Conservation (phyloP, 2,113 vertebrate species). For the Mesocricetus auratus region DNA sequence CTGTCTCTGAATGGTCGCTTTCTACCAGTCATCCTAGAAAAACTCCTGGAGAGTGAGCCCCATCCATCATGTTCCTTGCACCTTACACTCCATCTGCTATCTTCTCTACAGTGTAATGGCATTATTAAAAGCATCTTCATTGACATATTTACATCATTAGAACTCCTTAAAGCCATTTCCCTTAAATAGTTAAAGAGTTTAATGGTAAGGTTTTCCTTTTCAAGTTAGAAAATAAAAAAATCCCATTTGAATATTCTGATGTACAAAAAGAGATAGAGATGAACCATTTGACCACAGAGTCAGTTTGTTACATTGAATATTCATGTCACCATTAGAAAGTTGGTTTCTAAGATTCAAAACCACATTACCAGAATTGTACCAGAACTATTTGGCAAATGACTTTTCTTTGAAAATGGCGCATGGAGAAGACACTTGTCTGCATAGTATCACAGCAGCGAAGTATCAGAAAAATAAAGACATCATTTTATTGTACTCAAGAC, state of each 20-base stretch:
- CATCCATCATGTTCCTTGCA: slow-evolving; percentile 81
- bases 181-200: slow-evolving; percentile 95
- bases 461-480: slow-evolving; percentile 90
- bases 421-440: slow-evolving; percentile 93
- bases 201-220: slow-evolving; percentile 91
- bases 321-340: slow-evolving; percentile 87
- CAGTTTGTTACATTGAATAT: slow-evolving; percentile 89
- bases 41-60: slow-evolving; percentile 80
- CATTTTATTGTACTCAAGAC: slow-evolving; percentile 87
- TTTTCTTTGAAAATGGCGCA: slow-evolving; percentile 91
- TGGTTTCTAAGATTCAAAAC: slow-evolving; percentile 84
- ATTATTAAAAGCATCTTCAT: slow-evolving; percentile 90
- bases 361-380: slow-evolving; percentile 86
- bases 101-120: slow-evolving; percentile 97
- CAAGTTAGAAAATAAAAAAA: slow-evolving; percentile 99
- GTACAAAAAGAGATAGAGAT: slow-evolving; percentile 99
- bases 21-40: slow-evolving; percentile 74
- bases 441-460: slow-evolving; percentile 94
- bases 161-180: slow-evolving; percentile 98
- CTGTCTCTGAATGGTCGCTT: slow-evolving; percentile 82
- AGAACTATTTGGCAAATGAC: slow-evolving; percentile 94
- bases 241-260: slow-evolving; percentile 94
- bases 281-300: slow-evolving; percentile 92
- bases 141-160: slow-evolving; percentile 96
- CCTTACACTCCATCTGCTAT: slow-evolving; percentile 90